Evolutionary conservation across 2,888 invertebrate species (phyloP).

Genomic region (Blera fallax): DNA sequence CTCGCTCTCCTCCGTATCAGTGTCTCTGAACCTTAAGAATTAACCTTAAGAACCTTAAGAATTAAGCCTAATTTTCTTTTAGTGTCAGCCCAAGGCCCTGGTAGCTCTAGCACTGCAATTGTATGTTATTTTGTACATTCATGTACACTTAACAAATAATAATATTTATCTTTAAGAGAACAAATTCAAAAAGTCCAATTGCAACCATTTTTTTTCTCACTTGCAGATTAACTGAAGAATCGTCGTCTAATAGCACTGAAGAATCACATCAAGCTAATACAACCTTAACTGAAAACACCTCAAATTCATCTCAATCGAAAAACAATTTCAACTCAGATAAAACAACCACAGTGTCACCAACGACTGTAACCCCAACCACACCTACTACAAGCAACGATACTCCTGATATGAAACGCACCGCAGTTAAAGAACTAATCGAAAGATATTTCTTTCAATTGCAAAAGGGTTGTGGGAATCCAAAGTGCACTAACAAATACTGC

Average conservation of each 20-base stretch:
- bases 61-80: too few relatives aligned
- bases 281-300: conserved; percentile 59
- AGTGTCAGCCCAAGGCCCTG: too few relatives aligned
- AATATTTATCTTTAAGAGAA: too few relatives aligned
- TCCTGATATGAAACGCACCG: conserved; percentile 87
- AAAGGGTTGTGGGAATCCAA: conserved; percentile 95
- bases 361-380: conserved; percentile 30
- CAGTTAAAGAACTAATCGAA: conserved; percentile 93
- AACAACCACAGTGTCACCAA: conserved; percentile 54
- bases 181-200: too few relatives aligned
- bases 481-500: conserved; percentile 93
- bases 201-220: background rate
- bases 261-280: conserved; percentile 12
- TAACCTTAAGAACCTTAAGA: too few relatives aligned
- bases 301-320: conserved; percentile 63
- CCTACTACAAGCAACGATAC: conserved; percentile 72
- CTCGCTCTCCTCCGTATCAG: too few relatives aligned
- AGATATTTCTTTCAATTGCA: conserved; percentile 95
- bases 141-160: too few relatives aligned
- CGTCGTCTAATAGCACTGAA: conserved; percentile 65
- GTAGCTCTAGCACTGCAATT: too few relatives aligned
- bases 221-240: conserved; percentile 73
- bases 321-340: conserved; percentile 36
- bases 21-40: too few relatives aligned
- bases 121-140: too few relatives aligned